phyloP scores from a whole-genome alignment of 2,888 invertebrate genomes.

The Cryptocephalus primarius region DNA sequence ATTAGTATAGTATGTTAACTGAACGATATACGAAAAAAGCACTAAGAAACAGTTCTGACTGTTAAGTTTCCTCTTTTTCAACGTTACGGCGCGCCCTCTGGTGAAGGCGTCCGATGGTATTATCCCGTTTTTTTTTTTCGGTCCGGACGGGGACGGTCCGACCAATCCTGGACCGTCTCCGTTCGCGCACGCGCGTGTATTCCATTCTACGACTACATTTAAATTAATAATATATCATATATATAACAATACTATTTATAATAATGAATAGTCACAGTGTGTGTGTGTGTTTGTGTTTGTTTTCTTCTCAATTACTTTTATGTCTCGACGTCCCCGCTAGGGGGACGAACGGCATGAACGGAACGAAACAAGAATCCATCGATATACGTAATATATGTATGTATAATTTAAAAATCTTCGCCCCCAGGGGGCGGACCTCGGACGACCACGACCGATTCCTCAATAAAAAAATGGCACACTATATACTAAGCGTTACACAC shows the following conservation, averaged over 20 bases:
- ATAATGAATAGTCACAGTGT: conserved; percentile 29
- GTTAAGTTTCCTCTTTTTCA: no score
- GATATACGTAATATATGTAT: conserved; percentile 12
- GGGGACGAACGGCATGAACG: conserved; percentile 12
- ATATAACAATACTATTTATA: conserved; percentile 47
- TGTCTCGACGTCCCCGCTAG: no score
- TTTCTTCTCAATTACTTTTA: no score
- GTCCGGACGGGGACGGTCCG: not conserved
- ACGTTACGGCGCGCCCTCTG: no score
- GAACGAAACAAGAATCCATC: conserved; percentile 42
- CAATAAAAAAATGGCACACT: conserved; percentile 44
- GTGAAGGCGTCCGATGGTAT: no score
- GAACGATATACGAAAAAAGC: conserved; percentile 31
- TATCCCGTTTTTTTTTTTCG: not conserved
- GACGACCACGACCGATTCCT: conserved; percentile 35
- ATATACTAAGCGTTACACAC: conserved; percentile 34
- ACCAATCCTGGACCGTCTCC: not conserved
- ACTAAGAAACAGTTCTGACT: not conserved
- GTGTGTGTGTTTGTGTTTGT: not conserved
- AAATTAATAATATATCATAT: conserved; percentile 19
- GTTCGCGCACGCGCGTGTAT: conserved; percentile 12
- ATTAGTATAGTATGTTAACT: conserved; percentile 36
- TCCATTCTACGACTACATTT: conserved; percentile 29
- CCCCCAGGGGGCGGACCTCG: no score
- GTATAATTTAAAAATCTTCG: conserved; percentile 1